These are phyloP conservation scores for Vimba vimba DNA, from an alignment of 2,113 vertebrate species.

Conservation along the genomic window DNA sequence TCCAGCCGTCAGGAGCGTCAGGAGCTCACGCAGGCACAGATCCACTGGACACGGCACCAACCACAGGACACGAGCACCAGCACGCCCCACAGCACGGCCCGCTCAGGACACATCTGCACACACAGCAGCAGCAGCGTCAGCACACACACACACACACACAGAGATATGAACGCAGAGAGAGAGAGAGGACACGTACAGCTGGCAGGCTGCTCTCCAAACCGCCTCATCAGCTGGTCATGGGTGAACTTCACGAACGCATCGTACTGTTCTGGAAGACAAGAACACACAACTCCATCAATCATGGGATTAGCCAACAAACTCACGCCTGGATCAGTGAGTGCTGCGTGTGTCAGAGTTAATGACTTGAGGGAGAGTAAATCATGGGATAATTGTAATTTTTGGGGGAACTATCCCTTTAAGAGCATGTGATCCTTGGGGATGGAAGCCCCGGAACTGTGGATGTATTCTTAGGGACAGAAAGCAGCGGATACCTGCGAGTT, in stretches of 20 bases:
- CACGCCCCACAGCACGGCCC: conserved; percentile 69
- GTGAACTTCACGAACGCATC: conserved; percentile 99
- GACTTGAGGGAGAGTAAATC: too few species aligned
- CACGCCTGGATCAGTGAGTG: not conserved
- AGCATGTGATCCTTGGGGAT: too few species aligned
- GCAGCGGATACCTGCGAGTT: conserved; percentile 87
- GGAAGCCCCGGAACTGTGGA: too few species aligned
- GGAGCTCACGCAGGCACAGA: not conserved
- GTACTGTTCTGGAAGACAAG: conserved; percentile 88
- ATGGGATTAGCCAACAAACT: not conserved
- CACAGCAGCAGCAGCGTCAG: not conserved
- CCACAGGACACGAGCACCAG: conserved; percentile 69
- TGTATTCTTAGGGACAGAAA: too few species aligned
- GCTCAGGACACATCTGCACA: conserved; percentile 92
- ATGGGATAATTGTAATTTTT: too few species aligned
- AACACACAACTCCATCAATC: not conserved
- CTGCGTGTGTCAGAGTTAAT: too few species aligned
- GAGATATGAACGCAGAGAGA: too few species aligned
- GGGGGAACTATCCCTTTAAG: too few species aligned
- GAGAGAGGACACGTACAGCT: conserved; percentile 86
- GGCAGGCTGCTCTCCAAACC: conserved; percentile 98
- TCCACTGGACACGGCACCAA: not conserved
- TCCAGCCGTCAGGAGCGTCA: conserved; percentile 69
- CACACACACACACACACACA: not conserved
- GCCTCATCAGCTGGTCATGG: conserved; percentile 97